Base-by-base conservation (phyloP, 2,888 invertebrate species). In the Papilio demoleus region DNA sequence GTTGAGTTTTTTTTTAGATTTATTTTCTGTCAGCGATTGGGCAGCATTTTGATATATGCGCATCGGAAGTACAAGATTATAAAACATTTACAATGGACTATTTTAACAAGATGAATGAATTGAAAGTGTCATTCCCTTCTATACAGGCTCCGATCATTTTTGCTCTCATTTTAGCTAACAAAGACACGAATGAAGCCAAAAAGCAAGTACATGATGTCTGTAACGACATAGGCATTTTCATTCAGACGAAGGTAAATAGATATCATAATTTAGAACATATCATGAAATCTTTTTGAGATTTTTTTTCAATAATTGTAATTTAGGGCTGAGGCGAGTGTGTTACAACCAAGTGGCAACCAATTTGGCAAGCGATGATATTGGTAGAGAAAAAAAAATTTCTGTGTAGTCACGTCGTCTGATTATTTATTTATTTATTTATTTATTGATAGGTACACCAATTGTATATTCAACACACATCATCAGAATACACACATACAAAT, bases 1-100 rank as follows among this genome's bases (percentile, higher is more conserved):
- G 9, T 60, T 36, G n/a, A 11, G 27, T 11, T 27, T 40, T 64
- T 34, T 82, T 82, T 47, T 80, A 92, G 92, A 79, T 84, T 0
- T 75, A 87, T 22, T 80, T 95, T 42, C 95, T 94, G 80, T 97
- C 97, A 0, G 87, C 94, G 0, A 93, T 96, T 82, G 98, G 98
- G 0, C 97, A 98, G 87, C 93, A 95, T 65, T 82, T 98, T 74
- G 99, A 99, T 14, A 34, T 47, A 17, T 14, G 12, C 5, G 24
- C 59, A 17, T 45, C 45, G 9, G 45, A 24, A 22, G 53, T 34
- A 27, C 50, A 12, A 27, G 22, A 53, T n/a, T 64, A 64, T 27
- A n/a, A 38, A 11, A 38, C 36, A 14, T 66, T 34, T 38, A 66
- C 66, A 1, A 36, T 59, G 66, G 59, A 66, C 5, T 5, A 59